Evolutionary conservation across 53 echinoderm and acorn worm species (phyloP), one percentile per base, ranked within the genome.

Genomic region (Hippasteria phrygiana): DNA sequence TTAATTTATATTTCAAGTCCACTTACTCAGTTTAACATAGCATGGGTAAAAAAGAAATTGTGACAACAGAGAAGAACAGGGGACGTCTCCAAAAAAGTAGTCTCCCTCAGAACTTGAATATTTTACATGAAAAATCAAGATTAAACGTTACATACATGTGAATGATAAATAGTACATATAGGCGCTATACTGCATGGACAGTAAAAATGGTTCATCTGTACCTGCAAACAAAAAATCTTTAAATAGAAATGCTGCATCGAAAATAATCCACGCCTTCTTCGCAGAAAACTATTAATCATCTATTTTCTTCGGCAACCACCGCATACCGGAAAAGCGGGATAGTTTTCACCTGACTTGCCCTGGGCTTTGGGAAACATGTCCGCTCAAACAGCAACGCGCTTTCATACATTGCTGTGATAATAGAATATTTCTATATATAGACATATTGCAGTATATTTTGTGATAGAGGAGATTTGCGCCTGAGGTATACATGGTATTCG

Each of bases 291-390:
- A 1, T 4, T 79, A n/a, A 20, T 41, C 79, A 16, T 37, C 26
- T 67, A 1, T 67, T 67, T 67, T 35, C 17, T 18, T 3, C 2
- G 14, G 33, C 36, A 9, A 64, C 66, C 48, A 28, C 64, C 27
- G 29, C 82, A 43, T 27, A 82, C 82, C 82, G 82, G 82, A 82
- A 82, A 64, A 62, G 26, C 13, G 1, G 65, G 66, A 64, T 66
- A 82, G 17, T 65, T 42, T 45, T 63, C 82, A 78, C 31, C 39
- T 14, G 27, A 66, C 16, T 46, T 46, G 82, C 82, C 82, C 42
- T 27, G 7, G 66, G 65, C 82, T 40, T 73, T 26, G 35, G n/a
- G 39, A 56, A 78, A 78, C 54, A 62, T 43, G 45, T 62, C 18
- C 5, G 5, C 59, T 1, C 78, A 34, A 28, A 8, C 34, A 43